Percentiles rank a stretch among this genome's conserved stretches.
Conservation (phyloP, 2,888 invertebrate species). For the Cheilosia grossa region DNA sequence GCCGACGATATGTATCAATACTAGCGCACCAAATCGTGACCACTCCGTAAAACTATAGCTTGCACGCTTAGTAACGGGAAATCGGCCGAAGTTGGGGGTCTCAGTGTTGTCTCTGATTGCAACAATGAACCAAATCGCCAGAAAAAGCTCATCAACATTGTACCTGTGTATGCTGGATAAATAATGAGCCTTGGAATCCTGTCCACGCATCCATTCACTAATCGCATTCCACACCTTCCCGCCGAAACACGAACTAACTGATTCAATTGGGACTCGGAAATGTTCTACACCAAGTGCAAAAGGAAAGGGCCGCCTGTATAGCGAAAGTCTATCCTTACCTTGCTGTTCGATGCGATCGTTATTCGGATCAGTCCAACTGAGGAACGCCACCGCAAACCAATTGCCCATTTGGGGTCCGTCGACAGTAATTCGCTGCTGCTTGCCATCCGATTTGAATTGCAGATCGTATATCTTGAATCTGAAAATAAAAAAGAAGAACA, state of each 20-base stretch:
- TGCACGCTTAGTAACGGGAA: too few relatives aligned
- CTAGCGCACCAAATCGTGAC: too few relatives aligned
- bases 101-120: too few relatives aligned
- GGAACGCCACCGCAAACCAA: constrained; percentile 92
- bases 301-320: not conserved
- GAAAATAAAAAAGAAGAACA: constrained; percentile 15
- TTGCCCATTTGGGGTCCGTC: constrained; percentile 89
- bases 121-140: too few relatives aligned
- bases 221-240: not conserved
- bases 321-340: constrained; percentile 84
- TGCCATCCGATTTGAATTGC: constrained; percentile 86
- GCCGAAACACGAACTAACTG: not conserved
- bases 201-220: not conserved
- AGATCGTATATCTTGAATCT: constrained; percentile 85
- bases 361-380: constrained; percentile 90
- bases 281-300: not conserved
- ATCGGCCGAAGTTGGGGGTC: too few relatives aligned
- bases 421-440: constrained; percentile 85
- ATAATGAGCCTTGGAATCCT: too few relatives aligned
- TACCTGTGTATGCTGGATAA: too few relatives aligned
- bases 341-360: constrained; percentile 89
- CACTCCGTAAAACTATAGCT: too few relatives aligned
- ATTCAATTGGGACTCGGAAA: constrained; percentile 7
- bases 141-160: too few relatives aligned
- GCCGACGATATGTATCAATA: too few relatives aligned